Conservation (phyloP, 2,797 vertebrate species). For the Fistularia tabacaria region DNA sequence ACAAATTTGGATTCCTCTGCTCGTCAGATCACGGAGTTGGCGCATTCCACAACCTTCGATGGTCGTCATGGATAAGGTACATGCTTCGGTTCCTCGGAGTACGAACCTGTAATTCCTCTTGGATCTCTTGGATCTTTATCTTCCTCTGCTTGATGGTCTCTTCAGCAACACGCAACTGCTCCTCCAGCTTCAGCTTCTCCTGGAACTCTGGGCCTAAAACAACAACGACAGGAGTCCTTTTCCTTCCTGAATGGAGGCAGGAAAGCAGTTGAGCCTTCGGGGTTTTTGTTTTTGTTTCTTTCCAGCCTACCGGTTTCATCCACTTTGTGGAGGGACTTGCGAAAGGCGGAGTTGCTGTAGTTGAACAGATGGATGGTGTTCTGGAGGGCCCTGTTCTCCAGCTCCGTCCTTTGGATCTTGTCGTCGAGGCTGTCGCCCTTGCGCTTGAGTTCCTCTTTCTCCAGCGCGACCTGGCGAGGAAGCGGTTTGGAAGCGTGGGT, state of each 20-base stretch:
- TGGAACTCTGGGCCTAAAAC: constrained; percentile 80
- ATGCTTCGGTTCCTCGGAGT: no score
- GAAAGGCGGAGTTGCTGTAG: constrained; percentile 77
- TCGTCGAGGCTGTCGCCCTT: constrained; percentile 82
- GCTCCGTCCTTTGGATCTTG: constrained; percentile 81
- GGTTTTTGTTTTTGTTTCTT: no score
- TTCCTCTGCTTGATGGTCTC: constrained; percentile 77
- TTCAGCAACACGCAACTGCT: constrained; percentile 75
- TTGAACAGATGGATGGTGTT: constrained; percentile 85
- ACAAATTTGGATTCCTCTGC: no score
- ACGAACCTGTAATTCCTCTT: constrained; percentile 82
- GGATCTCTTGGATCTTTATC: constrained; percentile 79
- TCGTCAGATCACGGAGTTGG: no score
- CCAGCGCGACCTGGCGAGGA: constrained; percentile 82
- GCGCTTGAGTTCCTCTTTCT: constrained; percentile 85
- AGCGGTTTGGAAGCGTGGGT: background rate
- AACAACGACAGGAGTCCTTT: no score
- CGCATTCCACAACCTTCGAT: no score
- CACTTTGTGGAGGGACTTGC: constrained; percentile 77
- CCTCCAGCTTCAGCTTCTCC: constrained; percentile 80
- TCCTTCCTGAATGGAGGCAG: no score
- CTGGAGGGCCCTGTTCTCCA: constrained; percentile 85
- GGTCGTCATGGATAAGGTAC: no score
- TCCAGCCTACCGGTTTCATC: constrained; percentile 76
- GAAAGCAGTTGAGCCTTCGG: background rate